Conservation (phyloP, 2,113 vertebrate genomes). For the Cyphomyrus discorhynchus region DNA sequence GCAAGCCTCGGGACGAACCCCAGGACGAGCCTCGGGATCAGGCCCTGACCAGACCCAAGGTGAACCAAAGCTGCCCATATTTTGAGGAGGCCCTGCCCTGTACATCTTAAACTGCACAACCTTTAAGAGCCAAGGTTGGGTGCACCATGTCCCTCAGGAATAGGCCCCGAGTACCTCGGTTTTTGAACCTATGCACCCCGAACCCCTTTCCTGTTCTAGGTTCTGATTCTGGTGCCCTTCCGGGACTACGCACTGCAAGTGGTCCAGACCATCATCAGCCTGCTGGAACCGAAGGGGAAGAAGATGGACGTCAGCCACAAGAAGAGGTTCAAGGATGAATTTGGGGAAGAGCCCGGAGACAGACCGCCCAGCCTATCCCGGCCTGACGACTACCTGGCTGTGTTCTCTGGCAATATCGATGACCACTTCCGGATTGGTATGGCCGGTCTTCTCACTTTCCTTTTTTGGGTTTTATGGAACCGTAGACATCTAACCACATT, state of each 20-base stretch:
- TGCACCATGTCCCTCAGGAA: background rate
- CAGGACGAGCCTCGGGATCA: slow-evolving; percentile 79
- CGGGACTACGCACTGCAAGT: slow-evolving; percentile 75
- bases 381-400: slow-evolving; percentile 83
- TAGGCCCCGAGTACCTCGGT: background rate
- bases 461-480: background rate
- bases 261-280: slow-evolving; percentile 74
- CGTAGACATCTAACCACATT: background rate
- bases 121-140: background rate
- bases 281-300: slow-evolving; percentile 74
- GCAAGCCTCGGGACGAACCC: slow-evolving; percentile 41
- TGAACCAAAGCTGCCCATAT: slow-evolving; percentile 38
- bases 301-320: slow-evolving; percentile 88
- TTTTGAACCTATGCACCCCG: background rate
- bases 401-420: slow-evolving; percentile 90
- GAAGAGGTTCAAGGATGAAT: slow-evolving; percentile 88
- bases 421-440: slow-evolving; percentile 94
- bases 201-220: slow-evolving; percentile 54
- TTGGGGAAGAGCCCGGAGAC: slow-evolving; percentile 69
- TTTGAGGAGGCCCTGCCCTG: background rate
- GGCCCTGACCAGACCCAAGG: slow-evolving; percentile 92
- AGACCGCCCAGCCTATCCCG: slow-evolving; percentile 71
- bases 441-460: background rate
- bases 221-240: slow-evolving; percentile 84
- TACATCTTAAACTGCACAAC: background rate